Percentiles rank a stretch among this genome's conserved stretches.
Evolutionary conservation across 1,140 invertebrate genomes (phyloP).

Genomic region (Cydia splendana): DNA sequence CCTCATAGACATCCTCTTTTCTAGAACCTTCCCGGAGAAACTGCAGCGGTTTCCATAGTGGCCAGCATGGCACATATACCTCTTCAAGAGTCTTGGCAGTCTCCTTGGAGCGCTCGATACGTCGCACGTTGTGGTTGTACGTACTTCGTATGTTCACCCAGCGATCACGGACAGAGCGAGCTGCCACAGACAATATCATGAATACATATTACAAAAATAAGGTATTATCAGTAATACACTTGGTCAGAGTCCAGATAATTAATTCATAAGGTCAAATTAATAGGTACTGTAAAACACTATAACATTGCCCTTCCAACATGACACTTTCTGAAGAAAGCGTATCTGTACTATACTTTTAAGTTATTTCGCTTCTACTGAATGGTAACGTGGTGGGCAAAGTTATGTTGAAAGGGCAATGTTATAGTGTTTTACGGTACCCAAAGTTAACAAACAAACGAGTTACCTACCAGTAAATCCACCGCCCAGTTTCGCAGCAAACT

Average conservation of each 20-base stretch:
- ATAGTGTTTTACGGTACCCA: no score
- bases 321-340: no score
- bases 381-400: no score
- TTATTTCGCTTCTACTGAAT: no score
- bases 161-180: slow-evolving; percentile 66
- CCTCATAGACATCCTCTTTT: slow-evolving; percentile 55
- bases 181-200: slow-evolving; percentile 47
- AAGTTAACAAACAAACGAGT: no score
- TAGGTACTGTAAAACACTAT: no score
- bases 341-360: no score
- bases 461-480: slow-evolving; percentile 62
- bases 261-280: neutral
- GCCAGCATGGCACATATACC: slow-evolving; percentile 73
- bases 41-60: slow-evolving; percentile 71
- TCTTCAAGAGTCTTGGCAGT: slow-evolving; percentile 51
- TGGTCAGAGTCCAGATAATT: neutral
- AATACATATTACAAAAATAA: no score
- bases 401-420: no score
- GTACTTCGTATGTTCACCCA: slow-evolving; percentile 76
- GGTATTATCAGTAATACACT: no score
- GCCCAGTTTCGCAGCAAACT: slow-evolving; percentile 65
- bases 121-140: slow-evolving; percentile 67
- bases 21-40: slow-evolving; percentile 57
- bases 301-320: no score
- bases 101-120: slow-evolving; percentile 62